Evolutionary conservation across 1,140 invertebrate genomes (phyloP), one percentile per base, ranked within the genome.

Genomic region (Microplitis demolitor): DNA sequence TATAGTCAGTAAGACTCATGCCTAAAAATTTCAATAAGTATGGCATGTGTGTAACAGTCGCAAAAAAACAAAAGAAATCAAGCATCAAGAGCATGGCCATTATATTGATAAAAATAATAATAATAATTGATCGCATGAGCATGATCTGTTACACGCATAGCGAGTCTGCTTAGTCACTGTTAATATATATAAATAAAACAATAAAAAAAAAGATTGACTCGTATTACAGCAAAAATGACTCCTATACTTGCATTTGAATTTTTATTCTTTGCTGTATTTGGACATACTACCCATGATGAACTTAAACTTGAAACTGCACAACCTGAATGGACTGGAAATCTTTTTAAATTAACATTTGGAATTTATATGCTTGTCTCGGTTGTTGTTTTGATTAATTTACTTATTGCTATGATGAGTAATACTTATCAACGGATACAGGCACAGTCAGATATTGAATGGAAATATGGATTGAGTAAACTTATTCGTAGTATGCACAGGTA

Each of bases 331-430:
- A 94, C 93, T 75, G 91, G 92, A 87, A 92, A 90, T 85, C 90
- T 94, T 75, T 94, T 94, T 90, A 94, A 94, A 89, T 87, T 93
- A 82, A 92, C 97, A 72, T 98, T 98, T 88, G 97, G 96, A 77
- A 92, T 96, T 81, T 99, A 98, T 91, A 95, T 98, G 92, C 92
- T 98, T 91, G 96, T 99, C 83, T 97, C 96, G 75, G 93, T 99
- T 78, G 95, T 99, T 87, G 98, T 99, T 79, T 91, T 99, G 78
- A 97, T 99, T 89, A 99, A 98, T 90, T 91, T 99, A 83, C 93
- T 99, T 80, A 99, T 99, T 92, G 98, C 98, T 89, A 99, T 99
- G 98, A 99, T 99, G 97, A 97, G 96, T 82, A 97, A 99, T 90
- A 99, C 98, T 78, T 99, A 99, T 87, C 97, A 99, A 87, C 91